Conservation (phyloP, 2,888 invertebrate genomes). For the Linyphia triangularis region DNA sequence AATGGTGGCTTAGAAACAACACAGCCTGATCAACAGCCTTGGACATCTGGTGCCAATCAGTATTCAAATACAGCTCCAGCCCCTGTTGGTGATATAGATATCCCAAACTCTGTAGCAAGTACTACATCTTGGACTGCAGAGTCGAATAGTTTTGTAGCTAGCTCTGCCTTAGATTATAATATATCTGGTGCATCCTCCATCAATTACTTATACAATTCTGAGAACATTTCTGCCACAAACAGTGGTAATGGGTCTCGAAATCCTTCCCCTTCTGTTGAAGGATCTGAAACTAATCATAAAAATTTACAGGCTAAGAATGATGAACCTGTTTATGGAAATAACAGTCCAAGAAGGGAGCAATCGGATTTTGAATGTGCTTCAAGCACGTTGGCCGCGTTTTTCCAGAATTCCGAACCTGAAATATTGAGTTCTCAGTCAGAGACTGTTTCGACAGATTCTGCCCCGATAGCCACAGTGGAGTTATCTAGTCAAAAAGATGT, state of each 20-base stretch:
- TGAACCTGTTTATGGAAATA: neutral
- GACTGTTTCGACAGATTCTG: neutral
- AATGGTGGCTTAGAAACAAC: conserved; percentile 37
- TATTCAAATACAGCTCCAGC: conserved; percentile 34
- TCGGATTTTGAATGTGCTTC: conserved; percentile 23
- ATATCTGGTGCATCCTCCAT: neutral
- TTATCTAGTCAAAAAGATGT: conserved; percentile 28
- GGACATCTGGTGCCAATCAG: conserved; percentile 62
- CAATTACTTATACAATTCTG: conserved; percentile 19
- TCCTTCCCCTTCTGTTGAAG: neutral
- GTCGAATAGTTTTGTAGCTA: neutral
- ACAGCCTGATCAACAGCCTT: conserved; percentile 55
- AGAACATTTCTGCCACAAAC: neutral
- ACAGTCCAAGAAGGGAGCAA: neutral
- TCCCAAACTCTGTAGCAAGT: conserved; percentile 22
- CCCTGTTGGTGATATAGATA: neutral
- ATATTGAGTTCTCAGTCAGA: conserved; percentile 13
- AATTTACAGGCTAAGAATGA: neutral
- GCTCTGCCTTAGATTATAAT: neutral
- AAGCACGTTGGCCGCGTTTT: conserved; percentile 63
- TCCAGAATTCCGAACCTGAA: conserved; percentile 43
- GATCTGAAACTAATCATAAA: neutral
- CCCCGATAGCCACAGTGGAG: conserved; percentile 7
- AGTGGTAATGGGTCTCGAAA: neutral
- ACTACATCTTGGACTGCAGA: conserved; percentile 10